Percentiles rank a stretch among this genome's conserved stretches.
Evolutionary conservation across 2,113 vertebrate species (phyloP).

Genomic region (Podarcis raffonei): DNA sequence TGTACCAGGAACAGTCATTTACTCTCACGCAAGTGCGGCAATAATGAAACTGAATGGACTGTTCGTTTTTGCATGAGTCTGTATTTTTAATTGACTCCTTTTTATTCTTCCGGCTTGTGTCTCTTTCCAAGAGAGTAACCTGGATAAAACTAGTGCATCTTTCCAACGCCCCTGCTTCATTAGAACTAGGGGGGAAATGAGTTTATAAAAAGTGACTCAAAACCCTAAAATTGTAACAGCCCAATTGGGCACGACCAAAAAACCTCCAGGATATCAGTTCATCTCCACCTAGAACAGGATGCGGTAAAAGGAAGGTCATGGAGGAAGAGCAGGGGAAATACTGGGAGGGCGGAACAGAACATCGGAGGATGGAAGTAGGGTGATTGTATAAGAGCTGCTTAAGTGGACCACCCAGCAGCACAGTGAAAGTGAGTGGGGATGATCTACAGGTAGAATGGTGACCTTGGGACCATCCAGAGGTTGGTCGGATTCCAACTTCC

Average conservation of each 20-base stretch:
- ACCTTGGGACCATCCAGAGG: neutral
- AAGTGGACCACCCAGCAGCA: neutral
- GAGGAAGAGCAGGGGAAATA: neutral
- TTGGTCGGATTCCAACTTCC: no score
- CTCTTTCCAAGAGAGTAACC: slow-evolving; percentile 16
- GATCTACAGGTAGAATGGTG: neutral
- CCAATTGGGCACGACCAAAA: neutral
- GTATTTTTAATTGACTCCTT: neutral
- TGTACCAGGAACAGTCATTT: slow-evolving; percentile 15
- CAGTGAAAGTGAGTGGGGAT: neutral
- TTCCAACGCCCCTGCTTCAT: slow-evolving; percentile 1
- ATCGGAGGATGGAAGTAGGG: neutral
- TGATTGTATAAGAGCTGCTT: neutral
- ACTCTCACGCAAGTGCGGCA: neutral
- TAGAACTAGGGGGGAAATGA: neutral
- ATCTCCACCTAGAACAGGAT: neutral
- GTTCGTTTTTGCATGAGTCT: slow-evolving; percentile 35
- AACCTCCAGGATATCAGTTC: neutral
- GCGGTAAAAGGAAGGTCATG: neutral
- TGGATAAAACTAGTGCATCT: slow-evolving; percentile 24
- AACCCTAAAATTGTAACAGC: neutral
- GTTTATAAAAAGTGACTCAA: neutral
- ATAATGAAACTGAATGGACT: slow-evolving; percentile 28
- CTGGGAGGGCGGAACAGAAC: neutral
- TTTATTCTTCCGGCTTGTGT: slow-evolving; percentile 6